Evolutionary conservation across 2,888 invertebrate species (phyloP), one percentile per base, ranked within the genome.

Genomic region (Emesis castigata): DNA sequence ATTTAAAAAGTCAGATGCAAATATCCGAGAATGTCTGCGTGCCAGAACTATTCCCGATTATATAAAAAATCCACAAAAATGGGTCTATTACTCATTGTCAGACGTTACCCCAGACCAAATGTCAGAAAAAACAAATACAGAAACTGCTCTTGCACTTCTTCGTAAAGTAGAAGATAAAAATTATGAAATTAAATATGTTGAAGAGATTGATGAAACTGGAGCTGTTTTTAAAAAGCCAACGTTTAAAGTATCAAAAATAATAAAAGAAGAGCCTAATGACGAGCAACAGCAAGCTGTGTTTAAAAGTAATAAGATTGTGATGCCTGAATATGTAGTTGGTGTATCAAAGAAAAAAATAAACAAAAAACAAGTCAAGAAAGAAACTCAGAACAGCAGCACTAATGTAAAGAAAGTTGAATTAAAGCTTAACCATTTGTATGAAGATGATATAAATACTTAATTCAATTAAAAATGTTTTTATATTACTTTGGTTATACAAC

Each of bases 271-370:
- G 86, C 80, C 80, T 34, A 79, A 85, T 62, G 90, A 90, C 77
- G 89, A 91, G 7, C 48, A 48, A 64, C 88, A 90, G 66, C 92
- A 92, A 83, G 83, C 96, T 5, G 92, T 96, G 69, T 97, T 97
- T 86, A 96, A 96, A 88, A 97, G 96, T 79, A 97, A 97, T 74
- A 98, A 98, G 92, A 90, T 98, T 62, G 93, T 98, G 0, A 97
- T 98, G 97, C 98, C 98, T 0, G 98, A 98, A 88, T 98, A 98
- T 95, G 96, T 98, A 16, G 96, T 98, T 75, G 98, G 98, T 0
- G 96, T 96, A 84, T 96, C 96, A 85, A 93, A 92, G 68, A 96
- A 94, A 84, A 96, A 94, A 87, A 93, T 94, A 75, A 96, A 93
- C 77, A 96, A 93, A 89, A 91, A 85, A 48, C 84, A 83, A 75